Conservation (phyloP, 2,888 invertebrate genomes). For the Chymomyza caudatula region DNA sequence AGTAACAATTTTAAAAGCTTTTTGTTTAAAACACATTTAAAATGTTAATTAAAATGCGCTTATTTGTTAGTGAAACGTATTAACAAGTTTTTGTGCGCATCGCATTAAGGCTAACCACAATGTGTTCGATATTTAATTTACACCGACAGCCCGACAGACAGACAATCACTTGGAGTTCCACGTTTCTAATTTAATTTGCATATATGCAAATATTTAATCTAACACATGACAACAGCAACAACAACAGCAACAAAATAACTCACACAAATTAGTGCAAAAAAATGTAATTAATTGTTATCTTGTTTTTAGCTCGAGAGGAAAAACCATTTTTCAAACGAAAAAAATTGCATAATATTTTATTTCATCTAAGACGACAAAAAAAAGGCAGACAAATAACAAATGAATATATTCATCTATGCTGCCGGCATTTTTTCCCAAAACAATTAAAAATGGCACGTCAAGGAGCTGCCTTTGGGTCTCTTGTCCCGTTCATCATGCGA, state of each 20-base stretch:
- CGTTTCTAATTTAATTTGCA: not conserved
- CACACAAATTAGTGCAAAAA: slow-evolving; percentile 5
- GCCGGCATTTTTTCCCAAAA: slow-evolving; percentile 58
- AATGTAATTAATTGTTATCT: slow-evolving; percentile 14
- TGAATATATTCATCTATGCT: slow-evolving; percentile 52
- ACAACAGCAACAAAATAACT: not conserved
- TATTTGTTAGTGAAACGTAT: slow-evolving; percentile 56
- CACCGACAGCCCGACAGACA: not conserved
- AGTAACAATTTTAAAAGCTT: slow-evolving; percentile 54
- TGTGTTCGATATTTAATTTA: slow-evolving; percentile 36
- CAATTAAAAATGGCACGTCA: slow-evolving; percentile 58
- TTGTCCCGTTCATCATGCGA: slow-evolving; percentile 55
- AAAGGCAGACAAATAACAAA: slow-evolving; percentile 39
- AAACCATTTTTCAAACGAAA: slow-evolving; percentile 52
- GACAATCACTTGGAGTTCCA: not conserved
- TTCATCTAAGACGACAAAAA: not conserved
- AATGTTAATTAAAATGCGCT: slow-evolving; percentile 75
- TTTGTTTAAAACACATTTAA: slow-evolving; percentile 69
- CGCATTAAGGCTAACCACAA: slow-evolving; percentile 1
- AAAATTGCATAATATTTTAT: slow-evolving; percentile 16
- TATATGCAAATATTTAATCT: not conserved
- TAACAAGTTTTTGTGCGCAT: slow-evolving; percentile 26
- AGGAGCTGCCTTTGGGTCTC: not conserved
- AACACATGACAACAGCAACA: not conserved
- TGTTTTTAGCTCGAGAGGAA: slow-evolving; percentile 8